Conservation (phyloP, 2,888 invertebrate species). For the Dolichopus griseipennis region DNA sequence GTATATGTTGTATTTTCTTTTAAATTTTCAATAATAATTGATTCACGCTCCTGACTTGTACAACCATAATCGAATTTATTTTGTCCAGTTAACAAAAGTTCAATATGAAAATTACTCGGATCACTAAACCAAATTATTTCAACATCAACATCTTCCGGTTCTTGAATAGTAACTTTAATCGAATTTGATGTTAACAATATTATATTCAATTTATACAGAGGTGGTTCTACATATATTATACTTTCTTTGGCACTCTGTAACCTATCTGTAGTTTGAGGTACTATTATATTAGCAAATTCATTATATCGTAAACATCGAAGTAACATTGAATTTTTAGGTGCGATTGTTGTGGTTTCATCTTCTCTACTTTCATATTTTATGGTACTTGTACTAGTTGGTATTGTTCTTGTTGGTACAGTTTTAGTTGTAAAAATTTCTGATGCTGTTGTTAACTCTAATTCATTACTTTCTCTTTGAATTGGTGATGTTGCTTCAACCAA, state of each 20-base stretch:
- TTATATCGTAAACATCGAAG: conserved; percentile 18
- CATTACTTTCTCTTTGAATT: background rate
- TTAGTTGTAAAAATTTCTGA: background rate
- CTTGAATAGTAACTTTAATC: conserved; percentile 26
- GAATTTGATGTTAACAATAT: conserved; percentile 25
- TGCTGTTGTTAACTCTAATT: conserved; percentile 15
- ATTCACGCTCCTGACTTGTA: conserved; percentile 10
- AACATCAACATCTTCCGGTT: conserved; percentile 19
- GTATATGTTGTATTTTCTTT: conserved; percentile 32
- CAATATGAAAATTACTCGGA: background rate
- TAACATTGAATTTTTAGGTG: background rate
- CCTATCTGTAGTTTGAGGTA: background rate
- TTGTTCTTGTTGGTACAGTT: background rate
- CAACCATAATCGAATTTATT: conserved; percentile 13
- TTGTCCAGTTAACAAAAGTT: background rate
- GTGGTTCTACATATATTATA: conserved; percentile 28
- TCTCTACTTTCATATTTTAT: background rate
- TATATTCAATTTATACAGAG: conserved; percentile 29
- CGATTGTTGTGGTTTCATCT: background rate
- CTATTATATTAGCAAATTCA: background rate
- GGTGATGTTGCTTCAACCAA: background rate
- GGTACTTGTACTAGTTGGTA: background rate
- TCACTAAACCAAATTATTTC: conserved; percentile 37
- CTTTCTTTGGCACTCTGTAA: conserved; percentile 11
- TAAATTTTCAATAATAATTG: conserved; percentile 27